Evolutionary conservation across 2,113 vertebrate genomes (phyloP), one percentile per base, ranked within the genome.

Genomic region (Struthio camelus): DNA sequence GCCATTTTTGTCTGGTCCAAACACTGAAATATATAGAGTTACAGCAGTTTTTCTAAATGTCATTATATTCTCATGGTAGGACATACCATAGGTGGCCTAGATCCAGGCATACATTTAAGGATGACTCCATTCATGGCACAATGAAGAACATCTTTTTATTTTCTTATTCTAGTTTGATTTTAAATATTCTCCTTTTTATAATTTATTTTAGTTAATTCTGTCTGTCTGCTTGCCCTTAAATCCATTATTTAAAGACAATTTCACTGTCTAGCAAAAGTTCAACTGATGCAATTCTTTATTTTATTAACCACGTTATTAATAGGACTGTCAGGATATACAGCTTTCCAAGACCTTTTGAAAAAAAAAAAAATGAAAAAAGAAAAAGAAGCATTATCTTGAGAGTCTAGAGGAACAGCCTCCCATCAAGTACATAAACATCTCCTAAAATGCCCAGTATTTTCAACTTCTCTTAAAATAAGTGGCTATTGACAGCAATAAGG

Each of bases 61-160:
- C 13, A 8, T 17, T 61, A 3, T 61, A 13, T 66, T 73, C 4
- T 58, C 56, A 30, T 58, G 7, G 46, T 13, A 80, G 2, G 4
- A 20, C 23, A 36, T 44, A 40, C 2, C 3, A n/a, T 2, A 69
- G 25, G 2, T 65, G 9, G 6, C 30, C 20, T 71, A 2, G 1
- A 75, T 71, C 61, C 25, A 53, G n/a, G 18, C 20, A 1, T 40
- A 32, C 46, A 1, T 42, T n/a, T n/a, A 12, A 17, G 17, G 71
- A 54, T 1, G 54, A 13, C 9, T 30, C 11, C 3, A 64, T 58
- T 81, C 66, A 64, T 85, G 24, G 13, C n/a, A 79, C 17, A 4
- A 7, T 56, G 10, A 3, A 22, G 5, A 73, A 2, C 6, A 80
- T 11, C 38, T 80, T 72, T 48, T n/a, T 32, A 20, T 13, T 13